A percentile compares a stretch with the other conserved stretches of the same genome.
Evolutionary conservation across 2,113 vertebrate genomes (phyloP).

Genomic region (Albula goreensis): DNA sequence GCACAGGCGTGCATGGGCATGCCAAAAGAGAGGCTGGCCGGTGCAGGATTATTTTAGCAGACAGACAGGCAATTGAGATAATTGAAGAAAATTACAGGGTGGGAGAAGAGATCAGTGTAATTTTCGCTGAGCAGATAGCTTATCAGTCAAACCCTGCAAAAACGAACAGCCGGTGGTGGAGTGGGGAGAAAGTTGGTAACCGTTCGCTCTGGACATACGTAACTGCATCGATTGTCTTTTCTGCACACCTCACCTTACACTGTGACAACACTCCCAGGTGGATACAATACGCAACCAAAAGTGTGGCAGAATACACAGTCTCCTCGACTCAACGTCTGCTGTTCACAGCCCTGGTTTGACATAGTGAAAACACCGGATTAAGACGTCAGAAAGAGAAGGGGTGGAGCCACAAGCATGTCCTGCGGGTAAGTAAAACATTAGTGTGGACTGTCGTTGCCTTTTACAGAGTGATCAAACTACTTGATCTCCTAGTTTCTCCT

Average conservation of each 20-base stretch:
- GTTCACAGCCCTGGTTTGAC: not conserved
- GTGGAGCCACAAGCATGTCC: constrained; percentile 38
- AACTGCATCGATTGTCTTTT: not conserved
- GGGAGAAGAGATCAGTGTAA: constrained; percentile 41
- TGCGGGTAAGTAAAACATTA: constrained; percentile 46
- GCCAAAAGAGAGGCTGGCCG: constrained; percentile 22
- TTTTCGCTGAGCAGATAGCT: constrained; percentile 46
- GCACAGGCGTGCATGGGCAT: not conserved
- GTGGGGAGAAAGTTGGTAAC: not conserved
- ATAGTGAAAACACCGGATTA: not conserved
- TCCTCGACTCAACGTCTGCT: not conserved
- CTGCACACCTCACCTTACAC: not conserved
- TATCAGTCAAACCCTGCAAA: constrained; percentile 38
- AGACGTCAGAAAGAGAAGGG: not conserved
- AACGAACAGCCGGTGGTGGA: not conserved
- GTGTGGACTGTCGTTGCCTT: not conserved
- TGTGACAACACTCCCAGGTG: not conserved
- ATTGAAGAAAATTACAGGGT: constrained; percentile 65
- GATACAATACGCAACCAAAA: not conserved
- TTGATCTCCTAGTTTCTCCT: not conserved
- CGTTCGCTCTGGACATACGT: not conserved
- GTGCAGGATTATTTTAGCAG: constrained; percentile 52
- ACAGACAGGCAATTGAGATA: constrained; percentile 57
- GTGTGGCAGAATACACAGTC: not conserved
- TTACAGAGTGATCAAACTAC: not conserved